Percentiles rank a stretch among this genome's conserved stretches.
These are phyloP conservation scores for Pentamera pediparva DNA, from an alignment of 53 echinoderm and acorn worm species.

Conservation along the genomic window DNA sequence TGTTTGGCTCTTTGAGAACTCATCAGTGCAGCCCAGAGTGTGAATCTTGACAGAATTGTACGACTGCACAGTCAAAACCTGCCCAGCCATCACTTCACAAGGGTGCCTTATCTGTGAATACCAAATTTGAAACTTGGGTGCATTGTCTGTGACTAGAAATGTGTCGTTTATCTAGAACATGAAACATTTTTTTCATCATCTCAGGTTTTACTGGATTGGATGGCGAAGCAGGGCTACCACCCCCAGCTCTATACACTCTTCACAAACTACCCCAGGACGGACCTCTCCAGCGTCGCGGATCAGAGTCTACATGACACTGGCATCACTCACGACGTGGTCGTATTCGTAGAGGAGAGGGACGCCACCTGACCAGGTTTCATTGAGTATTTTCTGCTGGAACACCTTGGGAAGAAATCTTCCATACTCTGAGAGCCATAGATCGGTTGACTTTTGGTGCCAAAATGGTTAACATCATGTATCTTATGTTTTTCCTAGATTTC, in stretches of 20 bases:
- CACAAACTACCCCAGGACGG: slow-evolving; percentile 70
- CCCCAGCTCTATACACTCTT: slow-evolving; percentile 77
- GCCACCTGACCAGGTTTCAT: too few relatives aligned
- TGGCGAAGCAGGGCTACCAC: slow-evolving; percentile 87
- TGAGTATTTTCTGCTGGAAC: too few relatives aligned
- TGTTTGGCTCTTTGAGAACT: too few relatives aligned
- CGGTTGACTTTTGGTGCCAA: background rate
- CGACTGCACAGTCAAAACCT: too few relatives aligned
- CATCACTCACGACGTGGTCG: slow-evolving; percentile 43
- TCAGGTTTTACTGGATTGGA: slow-evolving; percentile 82
- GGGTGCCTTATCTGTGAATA: too few relatives aligned
- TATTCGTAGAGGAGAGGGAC: slow-evolving; percentile 67
- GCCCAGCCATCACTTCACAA: too few relatives aligned
- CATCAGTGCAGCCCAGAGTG: too few relatives aligned
- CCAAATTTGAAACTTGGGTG: background rate
- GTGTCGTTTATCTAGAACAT: background rate
- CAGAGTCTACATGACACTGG: slow-evolving; percentile 58
- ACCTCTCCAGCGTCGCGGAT: slow-evolving; percentile 51
- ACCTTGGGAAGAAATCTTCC: background rate
- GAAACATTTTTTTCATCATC: too few relatives aligned
- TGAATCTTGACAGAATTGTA: too few relatives aligned
- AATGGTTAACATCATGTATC: background rate
- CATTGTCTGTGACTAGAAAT: background rate
- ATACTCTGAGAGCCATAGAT: background rate
- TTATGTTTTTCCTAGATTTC: too few relatives aligned